Conservation (phyloP, 2,113 vertebrate species). For the Pelusios castaneus region DNA sequence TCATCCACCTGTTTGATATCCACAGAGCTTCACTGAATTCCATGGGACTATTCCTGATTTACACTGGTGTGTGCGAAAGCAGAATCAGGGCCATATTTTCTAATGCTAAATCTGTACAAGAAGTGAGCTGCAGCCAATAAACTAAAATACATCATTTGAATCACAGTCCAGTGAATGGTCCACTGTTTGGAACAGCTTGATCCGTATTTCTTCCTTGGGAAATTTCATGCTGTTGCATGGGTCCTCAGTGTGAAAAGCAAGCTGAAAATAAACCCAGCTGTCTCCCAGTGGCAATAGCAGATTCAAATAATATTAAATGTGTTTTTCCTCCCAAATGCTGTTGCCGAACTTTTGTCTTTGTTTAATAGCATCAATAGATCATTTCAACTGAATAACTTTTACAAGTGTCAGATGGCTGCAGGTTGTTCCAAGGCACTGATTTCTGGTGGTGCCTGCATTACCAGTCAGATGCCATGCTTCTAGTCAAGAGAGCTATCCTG, state of each 20-base stretch:
- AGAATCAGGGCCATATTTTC: background rate
- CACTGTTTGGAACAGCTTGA: background rate
- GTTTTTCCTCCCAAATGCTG: background rate
- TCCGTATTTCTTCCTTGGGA: background rate
- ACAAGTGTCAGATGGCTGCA: background rate
- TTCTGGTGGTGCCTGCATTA: background rate
- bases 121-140: background rate
- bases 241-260: background rate
- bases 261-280: background rate
- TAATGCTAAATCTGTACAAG: background rate
- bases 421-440: background rate
- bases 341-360: background rate
- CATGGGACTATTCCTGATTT: background rate
- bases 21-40: background rate
- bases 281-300: background rate
- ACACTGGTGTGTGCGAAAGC: background rate
- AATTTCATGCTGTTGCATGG: too few relatives aligned
- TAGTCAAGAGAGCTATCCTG: background rate
- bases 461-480: background rate
- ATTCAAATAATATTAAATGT: background rate
- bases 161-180: background rate
- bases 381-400: background rate
- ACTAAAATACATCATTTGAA: background rate
- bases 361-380: background rate
- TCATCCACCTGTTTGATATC: background rate